Evolutionary conservation across 2,797 vertebrate genomes (phyloP).

Genomic region (Phrynocephalus guinanensis): DNA sequence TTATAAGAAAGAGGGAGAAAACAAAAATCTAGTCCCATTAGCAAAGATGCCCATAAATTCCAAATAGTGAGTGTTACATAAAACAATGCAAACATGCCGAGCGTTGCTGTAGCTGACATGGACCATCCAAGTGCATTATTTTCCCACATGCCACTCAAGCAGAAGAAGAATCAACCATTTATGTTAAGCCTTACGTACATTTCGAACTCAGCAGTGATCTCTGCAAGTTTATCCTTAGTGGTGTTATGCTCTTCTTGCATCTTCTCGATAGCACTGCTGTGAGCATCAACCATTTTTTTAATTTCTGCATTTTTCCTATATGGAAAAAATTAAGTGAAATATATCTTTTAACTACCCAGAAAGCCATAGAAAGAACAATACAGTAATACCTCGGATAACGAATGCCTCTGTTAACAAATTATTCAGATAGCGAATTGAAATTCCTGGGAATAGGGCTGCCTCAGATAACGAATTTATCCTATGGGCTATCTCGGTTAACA

Average conservation of each 20-base stretch:
- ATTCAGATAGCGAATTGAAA: too few relatives aligned
- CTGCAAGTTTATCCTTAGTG: constrained; percentile 75
- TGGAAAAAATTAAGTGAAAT: constrained; percentile 18
- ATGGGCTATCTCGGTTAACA: too few relatives aligned
- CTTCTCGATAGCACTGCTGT: constrained; percentile 68
- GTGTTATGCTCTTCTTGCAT: constrained; percentile 78
- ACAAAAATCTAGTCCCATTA: background rate
- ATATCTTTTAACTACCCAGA: background rate
- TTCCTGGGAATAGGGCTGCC: too few relatives aligned
- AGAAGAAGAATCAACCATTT: background rate
- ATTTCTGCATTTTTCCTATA: constrained; percentile 81
- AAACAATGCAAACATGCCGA: background rate
- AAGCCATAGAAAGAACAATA: too few relatives aligned
- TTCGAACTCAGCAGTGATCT: constrained; percentile 81
- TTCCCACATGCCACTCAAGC: background rate
- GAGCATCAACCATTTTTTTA: constrained; percentile 69
- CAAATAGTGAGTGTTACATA: background rate
- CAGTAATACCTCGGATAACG: too few relatives aligned
- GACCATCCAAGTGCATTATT: background rate
- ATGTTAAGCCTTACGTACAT: constrained; percentile 74
- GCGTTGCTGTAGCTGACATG: background rate
- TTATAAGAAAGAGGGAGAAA: background rate
- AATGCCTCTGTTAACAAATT: too few relatives aligned
- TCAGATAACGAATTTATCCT: too few relatives aligned
- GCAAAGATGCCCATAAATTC: background rate